Base-by-base conservation (phyloP, 2,797 vertebrate species). In the Neopelma chrysocephalum region DNA sequence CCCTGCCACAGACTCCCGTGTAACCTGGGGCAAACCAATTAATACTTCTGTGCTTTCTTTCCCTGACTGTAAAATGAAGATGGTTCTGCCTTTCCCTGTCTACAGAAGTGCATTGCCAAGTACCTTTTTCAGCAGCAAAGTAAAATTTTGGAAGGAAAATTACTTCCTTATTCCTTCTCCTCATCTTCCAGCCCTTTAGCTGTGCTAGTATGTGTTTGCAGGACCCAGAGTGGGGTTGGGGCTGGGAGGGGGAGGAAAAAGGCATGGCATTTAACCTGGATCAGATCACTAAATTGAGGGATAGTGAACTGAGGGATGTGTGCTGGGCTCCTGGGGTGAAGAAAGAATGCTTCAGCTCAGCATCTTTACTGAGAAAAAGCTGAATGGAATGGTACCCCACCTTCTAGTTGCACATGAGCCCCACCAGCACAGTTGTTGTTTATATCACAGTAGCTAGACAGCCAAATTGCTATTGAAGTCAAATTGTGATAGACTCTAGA, bases 401-500 rank as follows among this genome's bases (percentile, higher is more conserved):
- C 50, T 72, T 72, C 62, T 79, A 79, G 43, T 31, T 61, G 31
- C 43, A 57, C 45, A 36, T 26, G 36, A 87, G 61, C 34, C 54
- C 57, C 57, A 65, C 10, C 66, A 90, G 76, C 87, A 65, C 64
- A 85, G 68, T 82, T 89, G 62, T 29, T 93, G 83, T 91, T 92
- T 94, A 76, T 60, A 88, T 43, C 66, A 56, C 13, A 11, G 7
- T 42, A 90, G 51, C 47, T 61, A 91, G 87, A 90, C 61, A 79
- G 72, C 43, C 85, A 91, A 91, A 87, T 80, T 87, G 42, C 50
- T 71, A 75, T 78, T 82, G 38, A 61, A 78, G 43, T 87, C 53
- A 75, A 65, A 82, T 81, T 91, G 54, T 88, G 61, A 82, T 62
- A 76, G 61, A 78, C 47, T 71, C 61, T 62, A 86, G n/a, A 88